Conservation (phyloP, 2,888 invertebrate genomes). For the Caenorhabditis angaria region DNA sequence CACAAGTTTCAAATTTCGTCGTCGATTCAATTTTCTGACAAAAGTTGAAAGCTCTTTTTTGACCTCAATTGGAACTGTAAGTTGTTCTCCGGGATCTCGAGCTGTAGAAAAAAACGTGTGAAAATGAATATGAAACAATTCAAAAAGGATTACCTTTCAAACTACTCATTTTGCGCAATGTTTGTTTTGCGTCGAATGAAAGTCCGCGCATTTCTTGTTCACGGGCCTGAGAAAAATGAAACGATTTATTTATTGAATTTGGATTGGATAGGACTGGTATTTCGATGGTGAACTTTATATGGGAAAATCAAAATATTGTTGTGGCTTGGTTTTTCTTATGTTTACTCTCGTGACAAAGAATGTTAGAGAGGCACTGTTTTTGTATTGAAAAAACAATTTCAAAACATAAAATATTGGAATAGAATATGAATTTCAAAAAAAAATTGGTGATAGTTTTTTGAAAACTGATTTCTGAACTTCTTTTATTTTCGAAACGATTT, state of each 20-base stretch:
- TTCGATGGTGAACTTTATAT: background rate
- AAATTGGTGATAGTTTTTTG: too few relatives aligned
- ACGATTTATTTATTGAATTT: background rate
- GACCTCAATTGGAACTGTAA: constrained; percentile 28
- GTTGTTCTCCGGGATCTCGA: constrained; percentile 21
- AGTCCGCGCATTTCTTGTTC: constrained; percentile 55
- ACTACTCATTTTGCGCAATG: constrained; percentile 48
- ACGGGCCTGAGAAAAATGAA: constrained; percentile 51
- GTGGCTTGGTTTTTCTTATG: too few relatives aligned
- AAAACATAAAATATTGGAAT: too few relatives aligned
- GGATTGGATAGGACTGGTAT: background rate
- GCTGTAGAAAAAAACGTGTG: constrained; percentile 11
- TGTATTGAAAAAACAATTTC: too few relatives aligned
- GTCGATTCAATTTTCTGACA: constrained; percentile 41
- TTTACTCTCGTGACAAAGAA: too few relatives aligned
- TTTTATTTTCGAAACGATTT: too few relatives aligned
- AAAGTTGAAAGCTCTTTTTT: constrained; percentile 45
- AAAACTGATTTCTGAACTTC: too few relatives aligned
- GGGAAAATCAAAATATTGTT: too few relatives aligned
- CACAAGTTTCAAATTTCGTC: constrained; percentile 39
- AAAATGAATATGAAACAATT: constrained; percentile 3
- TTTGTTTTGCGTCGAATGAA: constrained; percentile 47
- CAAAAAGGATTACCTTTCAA: constrained; percentile 19
- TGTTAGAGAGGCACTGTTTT: background rate
- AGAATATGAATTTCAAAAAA: too few relatives aligned